Conservation (phyloP, 2,113 vertebrate species). For the Larimichthys crocea region DNA sequence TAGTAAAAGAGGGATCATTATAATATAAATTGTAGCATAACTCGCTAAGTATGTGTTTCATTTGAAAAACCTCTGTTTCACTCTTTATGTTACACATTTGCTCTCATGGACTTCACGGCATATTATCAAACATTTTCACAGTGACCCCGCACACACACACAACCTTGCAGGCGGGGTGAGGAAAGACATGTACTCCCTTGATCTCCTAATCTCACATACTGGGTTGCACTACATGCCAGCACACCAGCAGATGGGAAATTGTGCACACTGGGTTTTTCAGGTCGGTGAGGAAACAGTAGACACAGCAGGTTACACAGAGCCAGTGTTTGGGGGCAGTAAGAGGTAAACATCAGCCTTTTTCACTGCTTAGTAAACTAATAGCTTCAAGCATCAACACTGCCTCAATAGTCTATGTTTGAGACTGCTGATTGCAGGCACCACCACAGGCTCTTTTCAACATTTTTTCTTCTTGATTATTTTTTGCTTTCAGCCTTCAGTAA, state of each 20-base stretch:
- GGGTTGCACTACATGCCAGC: constrained; percentile 30
- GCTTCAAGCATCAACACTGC: constrained; percentile 72
- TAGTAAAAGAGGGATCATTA: constrained; percentile 30
- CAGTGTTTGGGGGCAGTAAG: constrained; percentile 29
- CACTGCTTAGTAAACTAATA: constrained; percentile 65
- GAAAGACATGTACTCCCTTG: constrained; percentile 46
- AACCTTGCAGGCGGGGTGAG: not conserved
- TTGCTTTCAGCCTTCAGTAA: constrained; percentile 27
- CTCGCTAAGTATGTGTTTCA: constrained; percentile 17
- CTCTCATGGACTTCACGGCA: constrained; percentile 3
- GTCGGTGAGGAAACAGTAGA: constrained; percentile 49
- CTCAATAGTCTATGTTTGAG: constrained; percentile 53
- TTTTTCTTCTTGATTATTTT: constrained; percentile 42
- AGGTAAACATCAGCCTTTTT: constrained; percentile 67
- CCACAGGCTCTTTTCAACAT: constrained; percentile 32
- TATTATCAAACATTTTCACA: constrained; percentile 28
- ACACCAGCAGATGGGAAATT: constrained; percentile 50
- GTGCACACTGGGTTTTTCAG: constrained; percentile 35
- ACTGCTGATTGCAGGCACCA: constrained; percentile 62
- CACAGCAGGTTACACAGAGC: constrained; percentile 57
- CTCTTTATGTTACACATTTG: constrained; percentile 6
- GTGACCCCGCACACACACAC: constrained; percentile 14
- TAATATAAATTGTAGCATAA: constrained; percentile 21
- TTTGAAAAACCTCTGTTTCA: not conserved
- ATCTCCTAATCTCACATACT: constrained; percentile 55